Base-by-base conservation (phyloP, 2,888 invertebrate species). In the Tinea pellionella region DNA sequence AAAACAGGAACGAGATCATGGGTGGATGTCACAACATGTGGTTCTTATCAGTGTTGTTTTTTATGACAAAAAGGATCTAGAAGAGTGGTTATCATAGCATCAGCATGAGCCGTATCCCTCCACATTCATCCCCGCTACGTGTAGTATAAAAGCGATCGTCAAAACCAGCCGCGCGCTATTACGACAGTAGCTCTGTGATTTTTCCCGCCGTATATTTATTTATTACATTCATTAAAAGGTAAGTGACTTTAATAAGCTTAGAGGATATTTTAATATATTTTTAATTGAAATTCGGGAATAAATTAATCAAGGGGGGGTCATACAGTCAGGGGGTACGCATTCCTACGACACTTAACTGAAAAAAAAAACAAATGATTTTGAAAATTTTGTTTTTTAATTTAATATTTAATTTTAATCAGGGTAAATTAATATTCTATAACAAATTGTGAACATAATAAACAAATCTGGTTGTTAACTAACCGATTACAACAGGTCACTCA, bases 101-200 rank as follows among this genome's bases (percentile, higher is more conserved):
- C 60, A 51, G 29, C 43, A 43, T 55, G 59, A 32, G 43, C 59
- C 59, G 59, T 53, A 47, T 51, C 32, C 29, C 62, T 43, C 55
- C 55, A 56, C 56, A n/a, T 8, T 16, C 32, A 80, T 84, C 86
- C 86, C 86, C 86, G 81, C 86, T 80, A 77, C 83, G 61, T 61
- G 71, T 67, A 71, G 77, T 87, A 87, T 87, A 87, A 77, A 87
- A 87, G 79, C 73, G 77, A 67, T 73, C 73, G 78, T 68, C 75
- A 71, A 77, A 82, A 79, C 82, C 77, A 72, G 84, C 82, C 77
- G 79, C 85, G 85, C 82, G 85, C 83, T 86, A 87, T 86, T 85
- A 86, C 86, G 77, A 82, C 81, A 82, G 86, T 86, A 85, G 65
- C 78, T 79, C 79, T 84, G 86, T 86, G 82, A 78, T 84, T 84